Percentiles rank a stretch among this genome's conserved stretches.
These are phyloP conservation scores for Polia nebulosa DNA, from an alignment of 2,888 invertebrate genomes.

Conservation along the genomic window DNA sequence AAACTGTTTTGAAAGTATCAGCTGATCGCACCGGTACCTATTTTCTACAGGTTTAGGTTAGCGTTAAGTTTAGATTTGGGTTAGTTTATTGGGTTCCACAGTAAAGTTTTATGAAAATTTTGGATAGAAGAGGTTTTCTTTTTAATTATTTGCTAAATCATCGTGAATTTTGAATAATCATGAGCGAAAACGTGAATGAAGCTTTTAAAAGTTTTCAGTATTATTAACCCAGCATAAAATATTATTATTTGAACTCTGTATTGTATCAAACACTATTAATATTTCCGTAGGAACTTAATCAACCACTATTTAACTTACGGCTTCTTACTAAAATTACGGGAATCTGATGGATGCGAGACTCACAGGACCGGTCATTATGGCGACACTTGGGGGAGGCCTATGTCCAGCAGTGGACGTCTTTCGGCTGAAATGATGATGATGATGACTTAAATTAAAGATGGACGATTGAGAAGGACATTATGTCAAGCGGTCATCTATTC, in stretches of 20 bases:
- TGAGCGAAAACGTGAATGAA: not conserved
- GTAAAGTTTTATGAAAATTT: not conserved
- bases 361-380: too few species aligned
- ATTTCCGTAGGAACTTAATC: too few species aligned
- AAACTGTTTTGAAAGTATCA: constrained; percentile 19
- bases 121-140: not conserved
- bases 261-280: too few species aligned
- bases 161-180: not conserved
- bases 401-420: too few species aligned
- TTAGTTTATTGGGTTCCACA: not conserved
- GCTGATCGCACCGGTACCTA: constrained; percentile 18
- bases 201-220: too few species aligned
- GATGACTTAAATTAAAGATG: too few species aligned
- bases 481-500: not conserved
- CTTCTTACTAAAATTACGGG: not conserved
- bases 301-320: not conserved
- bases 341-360: too few species aligned
- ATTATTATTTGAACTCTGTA: too few species aligned
- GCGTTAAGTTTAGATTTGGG: not conserved
- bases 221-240: not conserved
- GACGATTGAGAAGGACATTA: not conserved
- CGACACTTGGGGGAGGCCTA: too few species aligned
- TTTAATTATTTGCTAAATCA: not conserved
- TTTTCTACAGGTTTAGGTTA: not conserved
- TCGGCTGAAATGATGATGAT: too few species aligned